Base-by-base conservation (phyloP, 2,888 invertebrate genomes). In the Eurois occulta region DNA sequence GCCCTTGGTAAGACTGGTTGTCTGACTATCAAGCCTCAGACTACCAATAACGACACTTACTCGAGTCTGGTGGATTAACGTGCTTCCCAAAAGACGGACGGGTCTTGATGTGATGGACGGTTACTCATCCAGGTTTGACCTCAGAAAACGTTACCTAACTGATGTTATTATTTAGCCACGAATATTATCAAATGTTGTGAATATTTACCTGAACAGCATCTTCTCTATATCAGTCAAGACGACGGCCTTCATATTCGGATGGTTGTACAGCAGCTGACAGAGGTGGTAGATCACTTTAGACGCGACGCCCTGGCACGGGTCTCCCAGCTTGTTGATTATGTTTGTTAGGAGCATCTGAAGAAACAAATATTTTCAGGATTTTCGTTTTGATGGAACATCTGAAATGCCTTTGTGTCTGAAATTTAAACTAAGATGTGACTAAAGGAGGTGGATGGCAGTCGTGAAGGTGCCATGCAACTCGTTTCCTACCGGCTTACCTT, bases 261-360 rank as follows among this genome's bases (percentile, higher is more conserved):
- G 99, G 87, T 98, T 97, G 83, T 97, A 97, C 0, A 99, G 96
- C 7, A 99, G 95, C 91, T 98, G 98, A 48, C 98, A 98, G 18
- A 99, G 96, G 84, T 98, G 98, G 94, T 98, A 98, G 60, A 99
- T 97, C 1, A 98, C 98, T 95, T 99, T 98, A 0, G 99, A 98
- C 0, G 99, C 99, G 0, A 99, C 98, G 89, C 98, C 98, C 87
- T 98, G 97, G 18, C 97, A 97, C 0, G 99, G 99, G 96, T 99
- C 99, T 21, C 99, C 99, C 18, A 99, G 97, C 94, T 99, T 99
- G 94, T 99, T 99, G 5, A 99, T 98, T 68, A 99, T 95, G 92
- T 98, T 97, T 0, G 97, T 97, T 4, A 99, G 94, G 10, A 99
- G 95, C 92, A 97, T 97, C 97, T 98, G 78, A 74, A 52, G 58